Evolutionary conservation across 2,113 vertebrate species (phyloP).

Genomic region (Aegithalos caudatus): DNA sequence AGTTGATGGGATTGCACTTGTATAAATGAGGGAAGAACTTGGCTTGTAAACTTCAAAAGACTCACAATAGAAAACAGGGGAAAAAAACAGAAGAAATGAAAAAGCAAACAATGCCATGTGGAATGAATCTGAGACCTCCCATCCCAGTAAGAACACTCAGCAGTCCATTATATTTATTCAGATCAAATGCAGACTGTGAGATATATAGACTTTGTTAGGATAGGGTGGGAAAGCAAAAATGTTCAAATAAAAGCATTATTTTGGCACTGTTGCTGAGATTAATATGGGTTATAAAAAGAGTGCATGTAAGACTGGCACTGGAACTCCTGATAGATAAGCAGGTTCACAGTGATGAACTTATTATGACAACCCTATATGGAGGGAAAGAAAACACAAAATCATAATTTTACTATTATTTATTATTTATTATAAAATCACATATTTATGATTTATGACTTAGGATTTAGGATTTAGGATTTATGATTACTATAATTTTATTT

Average conservation of each 20-base stretch:
- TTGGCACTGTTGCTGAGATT: conserved; percentile 33
- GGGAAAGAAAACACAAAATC: conserved; percentile 21
- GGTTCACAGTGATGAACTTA: background rate
- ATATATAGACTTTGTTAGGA: background rate
- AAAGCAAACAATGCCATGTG: conserved; percentile 54
- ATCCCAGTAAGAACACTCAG: conserved; percentile 50
- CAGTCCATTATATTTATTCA: conserved; percentile 51
- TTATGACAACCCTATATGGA: background rate
- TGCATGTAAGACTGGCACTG: background rate
- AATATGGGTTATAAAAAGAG: conserved; percentile 25
- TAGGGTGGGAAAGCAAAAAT: conserved; percentile 44
- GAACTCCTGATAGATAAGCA: background rate
- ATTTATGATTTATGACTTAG: no score
- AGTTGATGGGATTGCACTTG: background rate
- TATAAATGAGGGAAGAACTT: background rate
- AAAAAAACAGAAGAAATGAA: background rate
- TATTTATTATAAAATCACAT: no score
- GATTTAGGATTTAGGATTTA: no score
- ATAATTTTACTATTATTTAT: no score
- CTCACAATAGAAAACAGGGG: conserved; percentile 1
- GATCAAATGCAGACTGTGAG: conserved; percentile 30
- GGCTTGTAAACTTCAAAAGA: conserved; percentile 46
- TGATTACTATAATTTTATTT: background rate
- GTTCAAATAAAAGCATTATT: conserved; percentile 44
- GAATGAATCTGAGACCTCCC: conserved; percentile 50